phyloP scores from a whole-genome alignment of 2,888 invertebrate species.

The Drosophila flavopinicola region DNA sequence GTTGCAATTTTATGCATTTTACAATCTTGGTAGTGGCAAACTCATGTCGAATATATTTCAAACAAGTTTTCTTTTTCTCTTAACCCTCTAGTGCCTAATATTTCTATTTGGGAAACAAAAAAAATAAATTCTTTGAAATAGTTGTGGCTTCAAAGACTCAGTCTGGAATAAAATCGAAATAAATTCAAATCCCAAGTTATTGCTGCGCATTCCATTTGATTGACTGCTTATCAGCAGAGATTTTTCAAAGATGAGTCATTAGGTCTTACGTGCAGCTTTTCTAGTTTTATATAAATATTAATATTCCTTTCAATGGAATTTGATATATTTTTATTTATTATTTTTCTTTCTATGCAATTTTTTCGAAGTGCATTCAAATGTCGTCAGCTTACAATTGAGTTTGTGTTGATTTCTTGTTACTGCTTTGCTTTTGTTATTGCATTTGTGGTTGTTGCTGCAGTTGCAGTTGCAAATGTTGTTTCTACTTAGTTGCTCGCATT shows the following conservation, averaged over 20 bases:
- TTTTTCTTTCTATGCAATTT: background rate
- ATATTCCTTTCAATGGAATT: background rate
- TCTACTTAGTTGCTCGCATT: slow-evolving; percentile 62
- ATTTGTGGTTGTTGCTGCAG: slow-evolving; percentile 26
- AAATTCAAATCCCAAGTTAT: background rate
- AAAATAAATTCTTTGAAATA: no score
- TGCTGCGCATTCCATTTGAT: background rate
- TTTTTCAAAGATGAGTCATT: slow-evolving; percentile 23
- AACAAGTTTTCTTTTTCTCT: no score
- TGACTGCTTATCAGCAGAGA: background rate
- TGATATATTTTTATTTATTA: background rate
- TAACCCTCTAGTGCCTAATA: no score
- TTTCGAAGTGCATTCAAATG: slow-evolving; percentile 41
- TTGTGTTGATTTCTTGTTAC: slow-evolving; percentile 47
- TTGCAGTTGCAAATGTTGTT: slow-evolving; percentile 56
- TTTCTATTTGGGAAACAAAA: no score
- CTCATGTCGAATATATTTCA: no score
- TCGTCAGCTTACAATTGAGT: slow-evolving; percentile 18
- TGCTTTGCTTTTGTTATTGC: slow-evolving; percentile 33
- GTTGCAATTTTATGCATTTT: no score
- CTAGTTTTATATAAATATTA: background rate
- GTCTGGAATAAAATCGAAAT: no score
- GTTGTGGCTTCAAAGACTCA: no score
- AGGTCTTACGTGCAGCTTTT: background rate
- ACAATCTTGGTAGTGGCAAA: no score